These are phyloP conservation scores for Embiotoca jacksoni DNA, from an alignment of 2,113 vertebrate genomes.

Conservation along the genomic window DNA sequence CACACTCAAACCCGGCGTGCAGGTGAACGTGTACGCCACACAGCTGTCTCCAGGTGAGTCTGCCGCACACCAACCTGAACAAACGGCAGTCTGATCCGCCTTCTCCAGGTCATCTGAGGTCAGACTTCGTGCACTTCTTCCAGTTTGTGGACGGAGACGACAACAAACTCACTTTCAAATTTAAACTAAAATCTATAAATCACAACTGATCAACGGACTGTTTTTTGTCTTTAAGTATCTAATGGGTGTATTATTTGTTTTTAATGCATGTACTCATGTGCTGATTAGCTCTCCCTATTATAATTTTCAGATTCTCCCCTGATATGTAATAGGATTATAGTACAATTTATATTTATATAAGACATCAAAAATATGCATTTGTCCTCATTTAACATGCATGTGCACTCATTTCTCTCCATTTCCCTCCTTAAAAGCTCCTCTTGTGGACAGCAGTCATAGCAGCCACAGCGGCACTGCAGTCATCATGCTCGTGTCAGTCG, in stretches of 20 bases:
- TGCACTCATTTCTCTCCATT: slow-evolving; percentile 25
- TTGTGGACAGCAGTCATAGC: slow-evolving; percentile 72
- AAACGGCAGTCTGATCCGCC: background rate
- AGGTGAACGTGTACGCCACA: slow-evolving; percentile 77
- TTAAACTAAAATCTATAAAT: too few relatives aligned
- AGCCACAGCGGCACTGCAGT: slow-evolving; percentile 74
- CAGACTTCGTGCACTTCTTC: background rate
- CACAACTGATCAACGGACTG: too few relatives aligned
- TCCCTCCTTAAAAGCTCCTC: slow-evolving; percentile 69
- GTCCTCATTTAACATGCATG: background rate
- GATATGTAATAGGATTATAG: slow-evolving; percentile 8
- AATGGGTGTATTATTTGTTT: too few relatives aligned
- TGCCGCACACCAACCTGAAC: slow-evolving; percentile 17
- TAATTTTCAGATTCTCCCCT: too few relatives aligned
- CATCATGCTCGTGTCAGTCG: slow-evolving; percentile 80
- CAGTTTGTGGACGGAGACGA: slow-evolving; percentile 7
- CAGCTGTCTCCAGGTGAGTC: slow-evolving; percentile 79
- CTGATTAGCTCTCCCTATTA: too few relatives aligned
- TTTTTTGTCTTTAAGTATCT: too few relatives aligned
- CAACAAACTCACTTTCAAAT: too few relatives aligned
- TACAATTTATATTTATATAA: background rate
- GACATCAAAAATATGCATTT: background rate
- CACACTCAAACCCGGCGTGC: slow-evolving; percentile 72
- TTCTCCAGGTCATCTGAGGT: background rate
- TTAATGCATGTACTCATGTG: too few relatives aligned